Evolutionary conservation across 2,113 vertebrate species (phyloP).

Genomic region (Mormyrus lacerda): DNA sequence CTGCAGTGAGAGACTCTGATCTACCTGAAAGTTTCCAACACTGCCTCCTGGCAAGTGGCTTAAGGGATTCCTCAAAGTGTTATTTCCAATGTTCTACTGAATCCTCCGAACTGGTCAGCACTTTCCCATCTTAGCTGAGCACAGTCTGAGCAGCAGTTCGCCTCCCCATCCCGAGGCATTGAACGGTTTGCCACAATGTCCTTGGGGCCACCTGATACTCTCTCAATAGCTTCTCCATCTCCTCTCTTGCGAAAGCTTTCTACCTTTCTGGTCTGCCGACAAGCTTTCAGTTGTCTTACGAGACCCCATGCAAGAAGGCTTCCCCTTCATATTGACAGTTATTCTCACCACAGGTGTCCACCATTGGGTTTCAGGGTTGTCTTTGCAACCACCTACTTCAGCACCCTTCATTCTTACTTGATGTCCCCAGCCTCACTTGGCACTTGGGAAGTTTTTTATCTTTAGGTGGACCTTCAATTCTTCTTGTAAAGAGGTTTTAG

Average conservation of each 20-base stretch:
- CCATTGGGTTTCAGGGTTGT: neutral
- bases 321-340: neutral
- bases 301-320: neutral
- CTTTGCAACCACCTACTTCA: neutral
- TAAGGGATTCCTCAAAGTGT: neutral
- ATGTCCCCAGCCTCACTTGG: neutral
- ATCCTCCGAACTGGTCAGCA: neutral
- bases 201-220: neutral
- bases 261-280: neutral
- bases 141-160: neutral
- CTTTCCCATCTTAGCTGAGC: neutral
- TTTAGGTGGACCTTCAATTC: neutral
- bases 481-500: neutral
- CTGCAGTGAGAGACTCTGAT: neutral
- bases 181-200: neutral
- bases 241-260: neutral
- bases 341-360: neutral
- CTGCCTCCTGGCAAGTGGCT: neutral
- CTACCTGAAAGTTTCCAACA: neutral
- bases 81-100: neutral
- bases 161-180: neutral
- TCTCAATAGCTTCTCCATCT: neutral
- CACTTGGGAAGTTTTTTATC: neutral
- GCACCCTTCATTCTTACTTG: neutral
- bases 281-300: neutral